These are phyloP conservation scores for Drosophila ohnishii DNA, from an alignment of 1,140 invertebrate species.

Conservation along the genomic window DNA sequence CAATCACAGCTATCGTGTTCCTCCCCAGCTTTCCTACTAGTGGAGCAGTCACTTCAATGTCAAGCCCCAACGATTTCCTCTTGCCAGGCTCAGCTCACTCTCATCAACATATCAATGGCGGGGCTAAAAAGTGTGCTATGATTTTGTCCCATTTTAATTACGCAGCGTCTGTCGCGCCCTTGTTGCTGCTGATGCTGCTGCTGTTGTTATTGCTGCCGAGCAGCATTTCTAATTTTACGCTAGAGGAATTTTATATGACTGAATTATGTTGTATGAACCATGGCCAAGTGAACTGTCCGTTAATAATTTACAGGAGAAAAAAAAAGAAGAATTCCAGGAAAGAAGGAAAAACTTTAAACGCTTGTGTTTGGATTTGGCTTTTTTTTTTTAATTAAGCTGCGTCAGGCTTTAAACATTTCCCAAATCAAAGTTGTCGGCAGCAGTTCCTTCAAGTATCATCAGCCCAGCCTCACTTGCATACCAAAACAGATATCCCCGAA, in stretches of 20 bases:
- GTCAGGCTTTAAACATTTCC: constrained; percentile 48
- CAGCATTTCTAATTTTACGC: constrained; percentile 80
- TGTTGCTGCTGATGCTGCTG: constrained; percentile 35
- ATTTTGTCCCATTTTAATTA: constrained; percentile 74
- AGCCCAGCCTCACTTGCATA: constrained; percentile 55
- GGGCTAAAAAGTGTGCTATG: constrained; percentile 56
- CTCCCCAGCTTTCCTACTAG: constrained; percentile 41
- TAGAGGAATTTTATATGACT: constrained; percentile 80
- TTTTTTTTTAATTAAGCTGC: constrained; percentile 68
- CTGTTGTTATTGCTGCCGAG: constrained; percentile 43
- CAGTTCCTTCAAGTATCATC: constrained; percentile 49
- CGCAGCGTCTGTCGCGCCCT: constrained; percentile 55
- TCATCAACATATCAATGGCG: constrained; percentile 79
- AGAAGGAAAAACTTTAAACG: constrained; percentile 31
- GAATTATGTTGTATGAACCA: constrained; percentile 76
- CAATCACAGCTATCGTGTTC: constrained; percentile 3
- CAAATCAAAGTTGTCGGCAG: constrained; percentile 70
- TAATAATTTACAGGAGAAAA: constrained; percentile 61
- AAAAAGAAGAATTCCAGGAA: constrained; percentile 19
- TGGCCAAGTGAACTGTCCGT: constrained; percentile 59
- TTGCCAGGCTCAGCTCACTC: constrained; percentile 13
- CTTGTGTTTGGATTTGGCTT: constrained; percentile 14
- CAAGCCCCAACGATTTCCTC: constrained; percentile 54
- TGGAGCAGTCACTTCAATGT: constrained; percentile 73
- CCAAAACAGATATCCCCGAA: constrained; percentile 51